phyloP scores from a whole-genome alignment of 2,888 invertebrate genomes.

The Nomada ferruginata region DNA sequence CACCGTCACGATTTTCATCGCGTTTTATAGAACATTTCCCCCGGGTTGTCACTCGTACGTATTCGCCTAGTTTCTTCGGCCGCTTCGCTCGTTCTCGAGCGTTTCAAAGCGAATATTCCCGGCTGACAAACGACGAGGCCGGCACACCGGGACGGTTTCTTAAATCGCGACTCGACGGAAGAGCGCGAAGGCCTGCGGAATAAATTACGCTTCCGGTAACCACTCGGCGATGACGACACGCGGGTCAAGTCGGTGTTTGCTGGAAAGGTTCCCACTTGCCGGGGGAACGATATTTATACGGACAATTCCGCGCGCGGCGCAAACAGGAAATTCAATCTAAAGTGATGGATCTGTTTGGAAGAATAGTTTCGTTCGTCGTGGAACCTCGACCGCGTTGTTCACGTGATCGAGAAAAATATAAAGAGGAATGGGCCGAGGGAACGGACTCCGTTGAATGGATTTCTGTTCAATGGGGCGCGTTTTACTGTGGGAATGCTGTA shows the following conservation, averaged over 20 bases:
- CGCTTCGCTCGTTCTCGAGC: not conserved
- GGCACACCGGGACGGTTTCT: not conserved
- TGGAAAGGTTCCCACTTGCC: not conserved
- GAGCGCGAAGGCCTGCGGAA: not conserved
- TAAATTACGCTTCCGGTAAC: not conserved
- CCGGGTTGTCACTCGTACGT: not conserved
- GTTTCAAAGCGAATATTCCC: conserved; percentile 36
- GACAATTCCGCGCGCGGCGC: not conserved
- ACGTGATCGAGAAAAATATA: not conserved
- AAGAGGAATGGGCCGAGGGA: not conserved
- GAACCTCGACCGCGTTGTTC: not conserved
- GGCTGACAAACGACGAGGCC: not conserved
- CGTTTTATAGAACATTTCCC: conserved; percentile 38
- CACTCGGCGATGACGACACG: not conserved
- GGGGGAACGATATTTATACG: not conserved
- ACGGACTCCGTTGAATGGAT: not conserved
- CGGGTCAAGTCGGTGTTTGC: not conserved
- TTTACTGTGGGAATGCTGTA: not conserved
- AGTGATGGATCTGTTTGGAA: not conserved
- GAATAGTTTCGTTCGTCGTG: not conserved
- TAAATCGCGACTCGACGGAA: not conserved
- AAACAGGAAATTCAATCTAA: not conserved
- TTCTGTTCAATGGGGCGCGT: not conserved
- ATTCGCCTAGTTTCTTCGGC: conserved; percentile 1
- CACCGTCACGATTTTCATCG: conserved; percentile 4